Evolutionary conservation across 2,797 vertebrate genomes (phyloP).

Genomic region (Petrocephalus schoutedeni): DNA sequence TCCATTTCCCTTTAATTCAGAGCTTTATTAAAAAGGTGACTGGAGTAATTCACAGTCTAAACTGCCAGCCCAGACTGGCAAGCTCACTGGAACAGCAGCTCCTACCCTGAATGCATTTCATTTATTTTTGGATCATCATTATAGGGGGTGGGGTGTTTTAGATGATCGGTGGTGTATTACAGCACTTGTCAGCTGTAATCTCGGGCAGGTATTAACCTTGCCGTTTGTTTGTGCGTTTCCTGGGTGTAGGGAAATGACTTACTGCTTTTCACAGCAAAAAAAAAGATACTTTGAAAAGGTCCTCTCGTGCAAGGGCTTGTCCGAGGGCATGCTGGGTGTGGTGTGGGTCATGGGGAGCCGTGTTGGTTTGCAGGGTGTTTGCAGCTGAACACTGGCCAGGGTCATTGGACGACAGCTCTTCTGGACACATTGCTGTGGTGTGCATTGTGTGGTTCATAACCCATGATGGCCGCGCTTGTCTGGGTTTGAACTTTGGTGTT

Average conservation of each 20-base stretch:
- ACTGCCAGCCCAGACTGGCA: background rate
- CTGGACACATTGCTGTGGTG: background rate
- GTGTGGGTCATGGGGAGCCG: background rate
- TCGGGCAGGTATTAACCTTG: background rate
- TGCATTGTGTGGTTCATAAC: background rate
- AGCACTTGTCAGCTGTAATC: background rate
- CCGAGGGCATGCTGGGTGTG: background rate
- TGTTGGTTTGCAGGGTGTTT: background rate
- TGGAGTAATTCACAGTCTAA: background rate
- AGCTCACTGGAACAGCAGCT: background rate
- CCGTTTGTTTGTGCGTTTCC: background rate
- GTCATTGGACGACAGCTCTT: background rate
- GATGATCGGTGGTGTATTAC: background rate
- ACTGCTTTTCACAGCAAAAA: background rate
- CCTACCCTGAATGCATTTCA: background rate
- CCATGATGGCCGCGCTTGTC: background rate
- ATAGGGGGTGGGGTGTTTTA: background rate
- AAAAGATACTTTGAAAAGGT: background rate
- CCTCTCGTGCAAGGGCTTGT: background rate
- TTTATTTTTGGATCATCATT: background rate
- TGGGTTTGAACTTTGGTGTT: background rate
- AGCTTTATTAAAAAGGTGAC: background rate
- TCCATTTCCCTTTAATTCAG: background rate
- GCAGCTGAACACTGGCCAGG: background rate
- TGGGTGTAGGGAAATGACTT: slow-evolving; percentile 11